Conservation (phyloP, 92 coral and sea anemone species). For the Porites rus region DNA sequence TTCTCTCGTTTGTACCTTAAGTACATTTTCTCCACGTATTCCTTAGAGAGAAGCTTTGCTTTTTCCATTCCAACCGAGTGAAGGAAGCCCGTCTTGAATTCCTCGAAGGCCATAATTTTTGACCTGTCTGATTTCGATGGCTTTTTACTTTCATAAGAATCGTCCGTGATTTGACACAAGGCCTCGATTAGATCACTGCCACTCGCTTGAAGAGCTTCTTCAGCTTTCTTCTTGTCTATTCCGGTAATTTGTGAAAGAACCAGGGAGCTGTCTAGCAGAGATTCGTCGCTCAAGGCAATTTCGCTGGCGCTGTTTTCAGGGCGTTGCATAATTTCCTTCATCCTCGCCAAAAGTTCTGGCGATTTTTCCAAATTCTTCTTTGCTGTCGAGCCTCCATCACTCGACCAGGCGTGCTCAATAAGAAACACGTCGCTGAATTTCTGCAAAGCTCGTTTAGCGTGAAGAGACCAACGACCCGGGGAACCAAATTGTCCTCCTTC, state of each 20-base stretch:
- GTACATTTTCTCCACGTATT: slow-evolving; percentile 84
- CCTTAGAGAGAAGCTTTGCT: slow-evolving; percentile 74
- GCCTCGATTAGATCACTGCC: slow-evolving; percentile 81
- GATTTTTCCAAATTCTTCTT: slow-evolving; percentile 67
- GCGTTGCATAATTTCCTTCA: slow-evolving; percentile 68
- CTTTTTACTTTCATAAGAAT: slow-evolving; percentile 54
- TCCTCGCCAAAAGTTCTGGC: slow-evolving; percentile 65
- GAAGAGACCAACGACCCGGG: slow-evolving; percentile 61
- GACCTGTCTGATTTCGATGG: slow-evolving; percentile 53
- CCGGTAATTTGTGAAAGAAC: slow-evolving; percentile 66
- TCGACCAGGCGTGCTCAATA: slow-evolving; percentile 82
- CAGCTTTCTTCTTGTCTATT: slow-evolving; percentile 63
- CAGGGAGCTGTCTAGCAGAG: slow-evolving; percentile 55
- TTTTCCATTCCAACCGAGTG: slow-evolving; percentile 71
- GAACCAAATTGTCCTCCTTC: slow-evolving; percentile 44
- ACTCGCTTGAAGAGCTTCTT: slow-evolving; percentile 58
- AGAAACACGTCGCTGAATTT: slow-evolving; percentile 76
- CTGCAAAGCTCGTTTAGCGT: slow-evolving; percentile 61
- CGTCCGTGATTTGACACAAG: slow-evolving; percentile 64
- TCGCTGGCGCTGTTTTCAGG: slow-evolving; percentile 33
- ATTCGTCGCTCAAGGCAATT: slow-evolving; percentile 21
- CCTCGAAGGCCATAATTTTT: slow-evolving; percentile 70
- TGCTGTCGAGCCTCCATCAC: slow-evolving; percentile 76
- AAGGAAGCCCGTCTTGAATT: slow-evolving; percentile 83
- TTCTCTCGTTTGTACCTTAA: slow-evolving; percentile 71